Base-by-base conservation (phyloP, 2,113 vertebrate species). In the Hiodon alosoides region DNA sequence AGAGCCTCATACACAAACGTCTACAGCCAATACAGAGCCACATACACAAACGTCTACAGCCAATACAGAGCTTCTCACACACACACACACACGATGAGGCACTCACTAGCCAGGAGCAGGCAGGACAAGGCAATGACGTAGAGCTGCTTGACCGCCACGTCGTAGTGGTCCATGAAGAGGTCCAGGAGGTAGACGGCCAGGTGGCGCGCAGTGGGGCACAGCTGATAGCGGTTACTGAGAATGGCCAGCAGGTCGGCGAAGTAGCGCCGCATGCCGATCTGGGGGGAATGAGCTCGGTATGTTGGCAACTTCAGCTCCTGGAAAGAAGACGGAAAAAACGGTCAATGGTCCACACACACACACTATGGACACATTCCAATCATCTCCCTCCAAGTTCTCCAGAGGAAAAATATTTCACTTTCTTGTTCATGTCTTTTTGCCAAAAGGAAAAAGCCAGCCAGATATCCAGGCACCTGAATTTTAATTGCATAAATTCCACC, bases 81-180 rank as follows among this genome's bases (percentile, higher is more conserved):
- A 59, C 9, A 83, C 61, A 81, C 16, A 71, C 80, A 68, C 59
- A 83, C 51, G 31, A 31, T 31, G 31, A 31, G 31, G 31, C 31
- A 90, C 95, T 88, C 90, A 96, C 95, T 96, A 78, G 95, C 95
- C 9, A 98, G 90, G 64, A 96, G 91, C 78, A 98, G 90, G 79
- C 95, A 97, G 79, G 91, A 93, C 71, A 98, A 84, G 0, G 94
- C 92, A 70, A 91, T 86, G 17, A 92, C 67, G 3, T 94, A 92
- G 17, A 98, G 93, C 77, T 98, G 94, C 83, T 92, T 94, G 81
- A 92, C 86, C 1, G 90, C 82, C 78, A 94, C 86, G 64, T 93
- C 92, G 0, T 95, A 95, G 85, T 90, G 89, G 77, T 96, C 95
- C 93, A 97, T 94, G 80, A 96, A 94, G 83, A 95, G 88, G 84